A percentile compares a stretch with the other conserved stretches of the same genome.
Conservation (phyloP, 2,797 vertebrate genomes). For the Takifugu ocellatus region DNA sequence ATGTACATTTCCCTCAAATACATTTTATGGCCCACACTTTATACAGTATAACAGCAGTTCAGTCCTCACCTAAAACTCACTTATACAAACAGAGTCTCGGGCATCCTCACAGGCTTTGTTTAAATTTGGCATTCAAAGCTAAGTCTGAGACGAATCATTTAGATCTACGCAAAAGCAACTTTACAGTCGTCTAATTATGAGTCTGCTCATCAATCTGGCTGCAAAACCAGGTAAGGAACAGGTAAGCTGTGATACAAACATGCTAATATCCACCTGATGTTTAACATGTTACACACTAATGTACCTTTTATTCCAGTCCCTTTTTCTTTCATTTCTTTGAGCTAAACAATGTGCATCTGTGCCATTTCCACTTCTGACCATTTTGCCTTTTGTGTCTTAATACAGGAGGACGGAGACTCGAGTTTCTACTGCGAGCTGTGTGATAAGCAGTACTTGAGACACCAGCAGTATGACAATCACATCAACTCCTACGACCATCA, state of each 20-base stretch:
- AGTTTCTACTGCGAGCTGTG: conserved; percentile 96
- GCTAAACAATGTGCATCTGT: too few relatives aligned
- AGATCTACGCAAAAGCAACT: too few relatives aligned
- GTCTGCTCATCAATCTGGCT: too few relatives aligned
- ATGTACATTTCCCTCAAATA: conserved; percentile 41
- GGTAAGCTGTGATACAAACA: too few relatives aligned
- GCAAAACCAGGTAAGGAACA: too few relatives aligned
- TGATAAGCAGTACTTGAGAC: conserved; percentile 95
- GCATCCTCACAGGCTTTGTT: background rate
- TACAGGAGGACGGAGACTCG: conserved; percentile 82
- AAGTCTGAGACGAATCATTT: background rate
- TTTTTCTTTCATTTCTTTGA: too few relatives aligned
- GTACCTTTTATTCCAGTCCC: too few relatives aligned
- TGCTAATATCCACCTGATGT: too few relatives aligned
- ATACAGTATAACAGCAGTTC: conserved; percentile 24
- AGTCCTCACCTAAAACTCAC: background rate
- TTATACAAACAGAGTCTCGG: background rate
- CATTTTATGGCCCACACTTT: conserved; percentile 28
- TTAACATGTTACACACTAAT: too few relatives aligned
- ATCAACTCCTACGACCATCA: conserved; percentile 98
- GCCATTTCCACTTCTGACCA: background rate
- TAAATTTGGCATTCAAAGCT: conserved; percentile 14
- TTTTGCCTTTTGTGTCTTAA: background rate
- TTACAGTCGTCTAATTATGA: too few relatives aligned
- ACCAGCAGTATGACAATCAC: conserved; percentile 98